phyloP scores from a whole-genome alignment of 53 echinoderm and acorn worm species.

The Antedon mediterranea region DNA sequence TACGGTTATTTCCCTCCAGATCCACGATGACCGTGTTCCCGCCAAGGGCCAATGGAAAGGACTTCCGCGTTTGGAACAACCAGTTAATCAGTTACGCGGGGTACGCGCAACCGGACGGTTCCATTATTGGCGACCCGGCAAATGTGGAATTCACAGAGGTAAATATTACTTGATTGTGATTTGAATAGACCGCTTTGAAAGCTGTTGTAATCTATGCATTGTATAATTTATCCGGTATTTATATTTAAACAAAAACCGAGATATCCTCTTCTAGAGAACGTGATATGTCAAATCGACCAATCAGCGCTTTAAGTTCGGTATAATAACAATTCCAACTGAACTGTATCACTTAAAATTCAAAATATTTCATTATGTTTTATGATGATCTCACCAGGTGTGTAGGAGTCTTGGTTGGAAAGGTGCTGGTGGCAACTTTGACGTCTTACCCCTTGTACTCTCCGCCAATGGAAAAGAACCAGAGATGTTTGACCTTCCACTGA shows the following conservation, averaged over 20 bases:
- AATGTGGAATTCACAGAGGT: constrained; percentile 63
- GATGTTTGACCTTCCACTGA: constrained; percentile 48
- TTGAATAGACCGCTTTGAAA: too few species aligned
- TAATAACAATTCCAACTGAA: too few species aligned
- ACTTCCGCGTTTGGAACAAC: constrained; percentile 88
- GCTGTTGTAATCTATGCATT: too few species aligned
- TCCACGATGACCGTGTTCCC: constrained; percentile 94
- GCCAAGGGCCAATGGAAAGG: constrained; percentile 39
- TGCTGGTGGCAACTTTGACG: constrained; percentile 39
- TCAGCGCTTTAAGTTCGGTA: too few species aligned
- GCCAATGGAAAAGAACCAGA: constrained; percentile 60
- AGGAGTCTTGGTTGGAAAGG: constrained; percentile 52
- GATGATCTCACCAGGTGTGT: constrained; percentile 32
- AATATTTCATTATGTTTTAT: too few species aligned
- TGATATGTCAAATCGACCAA: too few species aligned
- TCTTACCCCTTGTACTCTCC: constrained; percentile 58
- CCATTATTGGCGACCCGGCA: constrained; percentile 75
- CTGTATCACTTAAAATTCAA: too few species aligned
- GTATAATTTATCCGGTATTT: too few species aligned
- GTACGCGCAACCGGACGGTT: constrained; percentile 79
- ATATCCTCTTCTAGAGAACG: too few species aligned
- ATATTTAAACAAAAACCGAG: too few species aligned
- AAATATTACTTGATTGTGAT: too few species aligned
- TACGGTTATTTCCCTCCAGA: too few species aligned
- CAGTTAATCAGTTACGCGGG: constrained; percentile 68